Conservation (phyloP, 2,888 invertebrate genomes). For the Agrotis puta region DNA sequence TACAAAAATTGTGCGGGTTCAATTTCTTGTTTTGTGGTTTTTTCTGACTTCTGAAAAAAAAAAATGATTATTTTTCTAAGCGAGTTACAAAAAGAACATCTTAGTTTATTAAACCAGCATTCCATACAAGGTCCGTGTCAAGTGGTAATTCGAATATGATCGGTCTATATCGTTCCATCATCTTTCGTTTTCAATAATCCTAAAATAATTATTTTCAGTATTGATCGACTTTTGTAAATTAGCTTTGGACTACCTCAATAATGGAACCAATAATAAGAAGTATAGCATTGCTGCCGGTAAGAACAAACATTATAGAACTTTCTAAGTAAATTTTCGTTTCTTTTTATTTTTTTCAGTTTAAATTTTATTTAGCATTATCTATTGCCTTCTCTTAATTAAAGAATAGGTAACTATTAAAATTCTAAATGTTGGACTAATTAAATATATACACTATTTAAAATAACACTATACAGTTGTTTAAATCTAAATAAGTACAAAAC, state of each 20-base stretch:
- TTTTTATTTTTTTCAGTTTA: background rate
- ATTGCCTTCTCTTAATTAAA: too few species aligned
- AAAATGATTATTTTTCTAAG: conserved; percentile 88
- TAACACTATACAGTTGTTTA: too few species aligned
- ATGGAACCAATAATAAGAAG: conserved; percentile 92
- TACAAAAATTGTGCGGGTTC: too few species aligned
- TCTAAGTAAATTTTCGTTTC: background rate
- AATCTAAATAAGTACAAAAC: too few species aligned
- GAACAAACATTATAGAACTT: conserved; percentile 39
- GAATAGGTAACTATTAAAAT: too few species aligned
- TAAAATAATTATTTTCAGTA: conserved; percentile 83
- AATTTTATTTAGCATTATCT: too few species aligned
- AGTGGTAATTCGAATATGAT: background rate
- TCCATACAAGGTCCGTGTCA: conserved; percentile 79
- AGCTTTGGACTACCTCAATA: conserved; percentile 92
- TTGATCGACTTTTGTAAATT: conserved; percentile 94
- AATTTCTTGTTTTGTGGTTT: too few species aligned
- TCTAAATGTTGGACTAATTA: too few species aligned
- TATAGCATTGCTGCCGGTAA: conserved; percentile 92
- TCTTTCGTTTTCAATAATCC: background rate
- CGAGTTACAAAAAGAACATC: conserved; percentile 86
- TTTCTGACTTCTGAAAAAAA: conserved; percentile 2
- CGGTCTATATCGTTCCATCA: too few species aligned
- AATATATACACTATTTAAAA: too few species aligned
- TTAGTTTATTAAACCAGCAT: conserved; percentile 80